Evolutionary conservation across 1,140 invertebrate genomes (phyloP), one percentile per base, ranked within the genome.

Genomic region (Lepidurus packardi): DNA sequence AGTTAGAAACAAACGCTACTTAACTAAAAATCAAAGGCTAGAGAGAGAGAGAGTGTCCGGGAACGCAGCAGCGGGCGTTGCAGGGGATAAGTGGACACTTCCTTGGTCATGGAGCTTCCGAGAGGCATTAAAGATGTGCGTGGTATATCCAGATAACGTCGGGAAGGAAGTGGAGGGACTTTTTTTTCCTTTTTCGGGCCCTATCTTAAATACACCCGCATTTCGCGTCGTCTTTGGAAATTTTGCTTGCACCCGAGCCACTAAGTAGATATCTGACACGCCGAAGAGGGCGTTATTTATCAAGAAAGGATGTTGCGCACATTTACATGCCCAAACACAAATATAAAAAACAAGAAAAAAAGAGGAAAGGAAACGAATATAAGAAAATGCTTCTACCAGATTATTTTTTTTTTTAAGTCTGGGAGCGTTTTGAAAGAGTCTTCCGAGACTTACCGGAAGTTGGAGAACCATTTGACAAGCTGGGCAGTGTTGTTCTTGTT

Each of bases 401-500:
- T 34, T 34, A 34, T 2, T 4, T 34, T 0, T 41, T 16, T 24
- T 47, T 75, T 34, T 11, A 21, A 79, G 44, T 13, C 77, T 25
- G 45, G 34, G 78, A 73, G 45, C 43, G 74, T 7, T 34, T 43
- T 43, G 78, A 16, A 21, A n/a, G 65, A 73, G 34, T 21, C 2
- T 74, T 11, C 41, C 9, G 73, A 75, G 47, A 91, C 93, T 94
- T 87, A 98, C 97, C 97, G 91, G 88, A 99, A 99, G 86, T 99
- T 99, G 84, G 96, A 98, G 91, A 99, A 99, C 98, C 98, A 99
- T 88, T 99, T 99, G 89, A 99, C 98, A 84, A 99, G 92, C 89
- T 99, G 98, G 83, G 98, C 98, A 80, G 98, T 99, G 89, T 99
- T 99, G 89, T 99, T 98, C 89, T 99, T 99, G 90, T 99, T 99